Base-by-base conservation (phyloP, 2,888 invertebrate species). In the Drosophila macrospina region DNA sequence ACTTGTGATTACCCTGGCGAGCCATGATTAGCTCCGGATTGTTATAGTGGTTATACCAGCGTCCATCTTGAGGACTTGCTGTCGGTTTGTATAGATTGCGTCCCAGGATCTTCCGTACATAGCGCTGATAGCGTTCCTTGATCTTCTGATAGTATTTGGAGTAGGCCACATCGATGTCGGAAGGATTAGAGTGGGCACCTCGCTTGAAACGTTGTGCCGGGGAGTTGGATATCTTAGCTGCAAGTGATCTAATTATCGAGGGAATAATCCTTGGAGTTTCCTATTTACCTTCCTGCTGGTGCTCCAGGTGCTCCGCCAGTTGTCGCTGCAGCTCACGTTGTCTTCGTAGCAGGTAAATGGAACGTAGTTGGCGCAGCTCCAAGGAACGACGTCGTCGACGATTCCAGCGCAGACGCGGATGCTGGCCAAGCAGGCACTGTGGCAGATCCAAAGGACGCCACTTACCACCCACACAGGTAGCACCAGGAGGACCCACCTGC, bases 391-490 rank as follows among this genome's bases (percentile, higher is more conserved):
- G 95, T 52, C 95, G 94, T 72, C 94, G 93, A 26, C 97, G 93
- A 85, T 96, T 96, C 96, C 96, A 97, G 50, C 97, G 93, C 36
- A 97, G 94, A 8, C 97, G 93, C 0, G 98, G 98, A 92, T 98
- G 98, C 88, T 97, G 96, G 5, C 97, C 97, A 0, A 96, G 94
- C 0, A 96, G 93, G 88, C 98, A 98, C 85, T 95, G 95, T 0
- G 98, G 98, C 48, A 97, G 91, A 81, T 97, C 95, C 74, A 94
- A 94, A 0, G 99, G 99, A 73, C 97, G 97, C 99, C 99, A 99
- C 67, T 95, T 95, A 0, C 98, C 98, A 6, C 98, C 97, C 26
- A 99, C 95, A 85, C 99, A 99, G 0, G 98, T 99, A 0, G 99
- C 98, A 1, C 98, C 98, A 0, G 97, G 97, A 0, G 97, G 96